Base-by-base conservation (phyloP, 1,140 invertebrate species). In the Formica selysi region DNA sequence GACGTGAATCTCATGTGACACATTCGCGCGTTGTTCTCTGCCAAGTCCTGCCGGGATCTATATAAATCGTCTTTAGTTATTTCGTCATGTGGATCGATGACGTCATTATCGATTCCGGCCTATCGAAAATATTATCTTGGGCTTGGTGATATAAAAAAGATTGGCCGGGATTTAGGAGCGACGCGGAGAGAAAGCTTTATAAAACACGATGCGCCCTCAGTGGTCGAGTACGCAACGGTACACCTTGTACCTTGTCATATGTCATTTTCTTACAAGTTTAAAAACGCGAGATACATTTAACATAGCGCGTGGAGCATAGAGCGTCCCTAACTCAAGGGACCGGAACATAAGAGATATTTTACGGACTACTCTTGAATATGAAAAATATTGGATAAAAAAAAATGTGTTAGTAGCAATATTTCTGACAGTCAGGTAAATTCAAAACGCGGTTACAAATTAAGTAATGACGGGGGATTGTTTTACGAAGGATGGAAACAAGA, bases 21-120 rank as follows among this genome's bases (percentile, higher is more conserved):
- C 61, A 62, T 67, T 71, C 54, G 22, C 74, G 19, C 48, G 68
- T 7, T 29, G 41, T 32, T 32, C 78, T 44, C 5, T 79, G 87
- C 87, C 87, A 87, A 89, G 76, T 85, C 29, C 54, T 87, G 54
- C 61, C 3, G 29, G 51, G 22, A 89, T 68, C 44, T 36, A 32
- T 80, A 89, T 74, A 86, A 83, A 89, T 89, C 85, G 41, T n/a
- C n/a, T 51, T 51, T 16, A 51, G 29, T 44, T 70, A 68, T 68
- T 68, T 57, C 62, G 41, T 16, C 29, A 22, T 29, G 29, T 51
- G n/a, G 11, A 78, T 79, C 29, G 4, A 51, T 79, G 76, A 79
- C 41, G 59, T 26, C 26, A 68, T 22, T 54, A 79, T 79, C 32
- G n/a, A 79, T 68, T 68, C 22, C 13, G 61, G 29, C 13, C n/a